A percentile compares a stretch with the other conserved stretches of the same genome.
phyloP scores from a whole-genome alignment of 2,888 invertebrate genomes.

The Synergus umbraculus region DNA sequence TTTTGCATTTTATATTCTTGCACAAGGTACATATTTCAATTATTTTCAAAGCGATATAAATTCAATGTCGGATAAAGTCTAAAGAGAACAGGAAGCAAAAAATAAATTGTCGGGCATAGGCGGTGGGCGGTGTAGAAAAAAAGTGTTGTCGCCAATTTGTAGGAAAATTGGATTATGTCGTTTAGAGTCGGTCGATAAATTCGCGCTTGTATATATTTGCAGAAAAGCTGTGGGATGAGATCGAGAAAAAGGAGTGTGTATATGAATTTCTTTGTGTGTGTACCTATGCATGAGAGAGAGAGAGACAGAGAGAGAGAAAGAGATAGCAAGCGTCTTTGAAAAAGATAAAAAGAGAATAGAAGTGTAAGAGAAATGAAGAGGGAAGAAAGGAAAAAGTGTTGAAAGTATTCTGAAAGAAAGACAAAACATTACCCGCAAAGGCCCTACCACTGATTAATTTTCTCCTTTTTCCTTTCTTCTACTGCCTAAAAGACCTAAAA shows the following conservation, averaged over 20 bases:
- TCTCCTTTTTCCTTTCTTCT: conserved; percentile 31
- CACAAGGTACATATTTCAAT: conserved; percentile 24
- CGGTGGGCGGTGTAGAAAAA: conserved; percentile 53
- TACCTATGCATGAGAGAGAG: background rate
- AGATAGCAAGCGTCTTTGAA: background rate
- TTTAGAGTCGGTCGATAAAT: conserved; percentile 62
- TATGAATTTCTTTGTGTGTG: conserved; percentile 5
- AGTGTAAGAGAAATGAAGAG: conserved; percentile 29
- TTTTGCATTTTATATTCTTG: background rate
- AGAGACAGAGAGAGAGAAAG: background rate
- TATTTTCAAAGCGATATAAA: conserved; percentile 20
- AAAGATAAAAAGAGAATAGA: background rate
- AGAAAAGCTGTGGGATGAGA: conserved; percentile 51
- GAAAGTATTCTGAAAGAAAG: conserved; percentile 32
- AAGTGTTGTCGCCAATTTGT: conserved; percentile 61
- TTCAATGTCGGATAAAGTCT: conserved; percentile 34
- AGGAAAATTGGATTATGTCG: conserved; percentile 63
- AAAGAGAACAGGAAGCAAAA: conserved; percentile 40
- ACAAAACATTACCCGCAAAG: conserved; percentile 42
- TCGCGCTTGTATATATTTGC: conserved; percentile 59
- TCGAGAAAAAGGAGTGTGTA: conserved; percentile 50
- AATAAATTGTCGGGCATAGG: conserved; percentile 32
- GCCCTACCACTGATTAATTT: conserved; percentile 40
- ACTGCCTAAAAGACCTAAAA: conserved; percentile 6
- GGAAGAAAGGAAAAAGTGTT: conserved; percentile 29